Base-by-base conservation (phyloP, 1,140 invertebrate species). In the Lucilia cuprina region DNA sequence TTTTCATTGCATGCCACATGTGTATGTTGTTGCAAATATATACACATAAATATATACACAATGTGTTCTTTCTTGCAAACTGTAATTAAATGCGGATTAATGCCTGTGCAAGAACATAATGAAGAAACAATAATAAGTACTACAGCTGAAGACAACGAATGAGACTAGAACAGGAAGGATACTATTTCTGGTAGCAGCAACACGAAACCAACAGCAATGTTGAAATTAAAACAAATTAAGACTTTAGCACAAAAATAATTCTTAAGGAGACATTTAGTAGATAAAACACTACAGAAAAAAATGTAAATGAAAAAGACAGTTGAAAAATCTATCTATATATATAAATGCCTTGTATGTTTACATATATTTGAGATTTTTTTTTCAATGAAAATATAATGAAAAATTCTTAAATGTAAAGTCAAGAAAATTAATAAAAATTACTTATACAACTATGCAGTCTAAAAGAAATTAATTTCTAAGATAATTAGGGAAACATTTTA, bases 31-130 rank as follows among this genome's bases (percentile, higher is more conserved):
- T 70, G 21, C 19, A 25, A n/a, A 9, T 25, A 21, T 21, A 21
- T 35, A 78, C 9, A 12, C n/a, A 49, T 49, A 25, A 19, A 10
- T 2, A 70, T 65, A 19, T 10, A 12, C 19, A 80, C 47, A 80
- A 9, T 80, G 10, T 25, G 25, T 41, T 49, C 77, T 80, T 41
- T 49, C 77, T 80, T 47, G 21, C n/a, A 5, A 47, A 80, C 41
- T 80, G 77, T 49, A 80, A 80, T 80, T 80, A 80, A 80, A 80
- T 80, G 77, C 77, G 77, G 77, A 80, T 80, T 80, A 80, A 80
- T 80, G 77, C 41, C 47, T 80, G 13, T 50, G 19, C 77, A 80
- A 80, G 77, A 47, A 80, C n/a, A 80, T 80, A 80, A 80, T 47
- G 19, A 47, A 80, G 77, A 80, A 80, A 47, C 77, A 80, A 80